Evolutionary conservation across 2,888 invertebrate species (phyloP), one percentile per base, ranked within the genome.

Genomic region (Dendrolimus pini): DNA sequence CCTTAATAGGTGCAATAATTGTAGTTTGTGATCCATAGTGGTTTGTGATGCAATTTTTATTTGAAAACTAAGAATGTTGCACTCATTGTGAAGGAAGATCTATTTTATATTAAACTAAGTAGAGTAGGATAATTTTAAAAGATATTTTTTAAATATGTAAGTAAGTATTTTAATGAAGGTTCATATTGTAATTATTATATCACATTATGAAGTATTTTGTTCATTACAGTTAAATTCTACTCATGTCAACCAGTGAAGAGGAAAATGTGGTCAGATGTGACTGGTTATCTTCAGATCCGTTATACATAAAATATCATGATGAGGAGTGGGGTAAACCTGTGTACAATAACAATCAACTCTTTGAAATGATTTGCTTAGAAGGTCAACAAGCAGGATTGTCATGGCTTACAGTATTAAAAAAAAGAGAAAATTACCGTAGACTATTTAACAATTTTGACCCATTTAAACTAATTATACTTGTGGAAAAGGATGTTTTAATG

Each of bases 371-470:
- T 54, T 88, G 89, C 59, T 74, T 89, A 62, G 89, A 89, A 79
- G 88, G 89, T 2, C 89, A 89, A 70, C 89, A 89, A 74, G 88
- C 89, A 42, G 89, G 89, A 1, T 68, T 89, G 8, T 85, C 89
- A 8, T 89, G 89, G 89, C 62, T 86, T 60, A 88, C 86, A 57
- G 77, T 89, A 60, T 65, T 89, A 52, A 88, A 85, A 63, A 89
- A 87, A 72, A 78, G 89, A 66, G 71, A 82, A 3, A 72, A 72
- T 56, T 89, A 89, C 58, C 71, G 76, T 55, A 70, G 71, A 60
- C 53, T 67, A 18, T 89, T 88, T 63, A 66, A 65, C 60, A 68
- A 80, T 42, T 89, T 89, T 67, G 65, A 82, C 63, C 85, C 89
- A 8, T 54, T 71, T 47, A 69, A 77, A 72, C 72, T 89, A 60